Evolutionary conservation across 92 coral and sea anemone genomes (phyloP), one percentile per base, ranked within the genome.

Genomic region (Paramuricea clavata): DNA sequence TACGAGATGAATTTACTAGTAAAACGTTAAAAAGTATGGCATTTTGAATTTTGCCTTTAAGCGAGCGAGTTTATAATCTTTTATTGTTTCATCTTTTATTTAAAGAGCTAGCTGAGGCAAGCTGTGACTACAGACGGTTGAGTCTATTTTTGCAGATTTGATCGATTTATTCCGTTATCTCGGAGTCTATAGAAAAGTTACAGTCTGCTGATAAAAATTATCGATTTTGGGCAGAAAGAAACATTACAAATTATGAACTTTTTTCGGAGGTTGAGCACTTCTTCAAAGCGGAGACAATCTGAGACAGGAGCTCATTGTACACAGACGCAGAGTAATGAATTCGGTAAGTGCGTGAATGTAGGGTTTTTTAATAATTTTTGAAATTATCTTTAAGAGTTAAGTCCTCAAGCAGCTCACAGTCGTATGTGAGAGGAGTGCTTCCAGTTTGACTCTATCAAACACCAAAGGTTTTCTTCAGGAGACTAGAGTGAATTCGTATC

Each of bases 181-280:
- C 12, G 17, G 11, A 30, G 72, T 65, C n/a, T 11, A 26, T 12
- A 62, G 19, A 62, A 62, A 26, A 62, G 59, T 50, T 50, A 15
- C 9, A 9, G 52, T 6, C 44, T 47, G 12, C 52, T 47, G 52
- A 47, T 47, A 15, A 47, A 15, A 47, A 47, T 47, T 2, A 47
- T 47, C 17, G 16, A 47, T 47, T 15, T 47, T 47, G 52, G 52
- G 17, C 17, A 47, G 52, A 47, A 47, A 47, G 52, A 47, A 16
- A 54, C 62, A 54, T 3, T 19, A 21, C 62, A 9, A 22, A 13
- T 19, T 25, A 74, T 76, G 82, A 76, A 76, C 47, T 49, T 76
- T 32, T 54, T 76, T 30, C 67, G 82, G 5, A 50, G 64, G 15
- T 27, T 76, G 22, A 76, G 82, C 68, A 76, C 44, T 12, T 23